Conservation (phyloP, 2,113 vertebrate species). For the Hippopotamus amphibius region DNA sequence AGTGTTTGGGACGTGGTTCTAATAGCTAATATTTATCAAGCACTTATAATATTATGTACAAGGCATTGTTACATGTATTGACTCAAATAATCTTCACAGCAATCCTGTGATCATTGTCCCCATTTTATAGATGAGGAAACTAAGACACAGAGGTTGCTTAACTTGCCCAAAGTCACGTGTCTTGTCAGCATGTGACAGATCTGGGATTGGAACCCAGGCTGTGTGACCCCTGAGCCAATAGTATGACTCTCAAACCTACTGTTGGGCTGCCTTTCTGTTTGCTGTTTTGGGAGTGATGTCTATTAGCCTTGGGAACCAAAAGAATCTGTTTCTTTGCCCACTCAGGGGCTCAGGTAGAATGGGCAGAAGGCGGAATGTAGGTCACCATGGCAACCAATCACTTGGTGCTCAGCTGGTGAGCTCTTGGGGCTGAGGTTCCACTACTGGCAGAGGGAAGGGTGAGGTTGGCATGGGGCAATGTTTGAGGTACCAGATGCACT, state of each 20-base stretch:
- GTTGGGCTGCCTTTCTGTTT: not conserved
- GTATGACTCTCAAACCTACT: not conserved
- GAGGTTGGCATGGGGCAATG: constrained; percentile 77
- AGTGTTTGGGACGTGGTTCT: not conserved
- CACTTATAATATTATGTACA: not conserved
- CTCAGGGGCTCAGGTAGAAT: constrained; percentile 32
- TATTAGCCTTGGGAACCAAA: not conserved
- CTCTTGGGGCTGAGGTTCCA: constrained; percentile 1
- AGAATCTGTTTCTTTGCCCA: constrained; percentile 46
- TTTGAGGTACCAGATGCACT: constrained; percentile 73
- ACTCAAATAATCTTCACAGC: not conserved
- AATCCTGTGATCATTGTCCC: not conserved
- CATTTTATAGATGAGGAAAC: not conserved
- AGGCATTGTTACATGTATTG: not conserved
- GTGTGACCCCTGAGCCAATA: not conserved
- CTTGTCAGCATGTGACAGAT: not conserved
- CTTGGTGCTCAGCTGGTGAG: not conserved
- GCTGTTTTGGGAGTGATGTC: not conserved
- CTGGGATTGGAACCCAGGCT: not conserved
- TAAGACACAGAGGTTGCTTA: not conserved
- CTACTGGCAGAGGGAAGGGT: not conserved
- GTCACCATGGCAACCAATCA: constrained; percentile 68
- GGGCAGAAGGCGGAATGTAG: constrained; percentile 75
- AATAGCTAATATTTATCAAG: not conserved
- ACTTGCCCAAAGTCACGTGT: not conserved